Percentiles rank a stretch among this genome's conserved stretches.
Evolutionary conservation across 2,113 vertebrate species (phyloP).

Genomic region (Myiozetetes cayanensis): DNA sequence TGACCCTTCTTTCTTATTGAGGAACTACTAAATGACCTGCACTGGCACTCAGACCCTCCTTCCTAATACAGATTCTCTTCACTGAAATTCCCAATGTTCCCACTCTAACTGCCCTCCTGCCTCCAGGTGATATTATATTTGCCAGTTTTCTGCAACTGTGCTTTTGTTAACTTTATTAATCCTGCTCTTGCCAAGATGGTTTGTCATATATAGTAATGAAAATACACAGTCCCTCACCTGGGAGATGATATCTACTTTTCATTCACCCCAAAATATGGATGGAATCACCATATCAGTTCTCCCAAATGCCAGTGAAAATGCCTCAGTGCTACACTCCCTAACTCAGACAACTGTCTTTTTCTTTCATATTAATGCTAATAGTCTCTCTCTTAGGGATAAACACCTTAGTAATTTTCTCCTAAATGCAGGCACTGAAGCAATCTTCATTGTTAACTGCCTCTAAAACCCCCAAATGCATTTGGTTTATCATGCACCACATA

Average conservation of each 20-base stretch:
- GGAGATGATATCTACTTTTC: neutral
- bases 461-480: constrained; percentile 12
- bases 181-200: neutral
- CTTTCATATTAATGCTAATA: constrained; percentile 40
- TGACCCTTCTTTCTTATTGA: neutral
- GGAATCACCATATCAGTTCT: neutral
- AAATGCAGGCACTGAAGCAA: constrained; percentile 43
- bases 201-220: neutral
- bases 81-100: neutral
- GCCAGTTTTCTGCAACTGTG: neutral
- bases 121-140: neutral
- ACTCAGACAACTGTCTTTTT: constrained; percentile 8
- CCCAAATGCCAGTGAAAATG: neutral
- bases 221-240: neutral
- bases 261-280: neutral
- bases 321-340: neutral
- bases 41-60: neutral
- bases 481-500: neutral
- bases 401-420: constrained; percentile 48
- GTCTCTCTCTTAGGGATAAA: constrained; percentile 32
- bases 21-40: neutral
- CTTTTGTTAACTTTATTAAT: constrained; percentile 40
- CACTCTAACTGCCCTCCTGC: neutral
- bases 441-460: constrained; percentile 27
- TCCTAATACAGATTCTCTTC: neutral